Evolutionary conservation across 1,140 invertebrate species (phyloP).

Genomic region (Mylabris phalerata): DNA sequence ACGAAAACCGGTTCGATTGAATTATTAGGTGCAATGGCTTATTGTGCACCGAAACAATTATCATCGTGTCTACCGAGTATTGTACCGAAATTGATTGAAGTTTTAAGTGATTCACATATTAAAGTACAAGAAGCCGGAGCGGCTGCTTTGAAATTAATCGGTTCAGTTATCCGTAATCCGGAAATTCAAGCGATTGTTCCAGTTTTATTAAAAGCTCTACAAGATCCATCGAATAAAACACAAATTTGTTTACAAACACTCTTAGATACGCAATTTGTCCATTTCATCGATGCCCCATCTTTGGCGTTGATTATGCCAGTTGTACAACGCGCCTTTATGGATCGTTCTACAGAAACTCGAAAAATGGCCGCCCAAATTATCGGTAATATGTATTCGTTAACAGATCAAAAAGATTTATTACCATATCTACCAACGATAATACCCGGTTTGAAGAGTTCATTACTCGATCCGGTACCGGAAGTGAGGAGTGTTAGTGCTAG

Average conservation of each 20-base stretch:
- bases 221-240: constrained; percentile 96
- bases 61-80: constrained; percentile 96
- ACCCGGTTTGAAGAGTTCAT: constrained; percentile 91
- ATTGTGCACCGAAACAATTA: constrained; percentile 96
- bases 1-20: constrained; percentile 97
- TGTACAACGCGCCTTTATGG: constrained; percentile 93
- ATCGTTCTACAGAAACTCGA: constrained; percentile 92
- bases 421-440: constrained; percentile 96
- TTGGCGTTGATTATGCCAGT: constrained; percentile 99
- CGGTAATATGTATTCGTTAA: constrained; percentile 98
- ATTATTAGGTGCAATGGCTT: constrained; percentile 93
- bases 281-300: constrained; percentile 98
- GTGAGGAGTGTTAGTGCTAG: constrained; percentile 85
- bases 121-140: constrained; percentile 97
- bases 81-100: constrained; percentile 96
- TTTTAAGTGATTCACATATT: constrained; percentile 93
- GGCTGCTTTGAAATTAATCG: constrained; percentile 92
- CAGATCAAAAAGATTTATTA: constrained; percentile 95
- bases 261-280: constrained; percentile 96
- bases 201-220: constrained; percentile 82
- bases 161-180: constrained; percentile 95
- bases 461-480: constrained; percentile 97
- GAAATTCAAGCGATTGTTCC: constrained; percentile 97
- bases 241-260: constrained; percentile 85
- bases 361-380: constrained; percentile 99